phyloP scores from a whole-genome alignment of 2,797 vertebrate species.

The Lerista edwardsae region DNA sequence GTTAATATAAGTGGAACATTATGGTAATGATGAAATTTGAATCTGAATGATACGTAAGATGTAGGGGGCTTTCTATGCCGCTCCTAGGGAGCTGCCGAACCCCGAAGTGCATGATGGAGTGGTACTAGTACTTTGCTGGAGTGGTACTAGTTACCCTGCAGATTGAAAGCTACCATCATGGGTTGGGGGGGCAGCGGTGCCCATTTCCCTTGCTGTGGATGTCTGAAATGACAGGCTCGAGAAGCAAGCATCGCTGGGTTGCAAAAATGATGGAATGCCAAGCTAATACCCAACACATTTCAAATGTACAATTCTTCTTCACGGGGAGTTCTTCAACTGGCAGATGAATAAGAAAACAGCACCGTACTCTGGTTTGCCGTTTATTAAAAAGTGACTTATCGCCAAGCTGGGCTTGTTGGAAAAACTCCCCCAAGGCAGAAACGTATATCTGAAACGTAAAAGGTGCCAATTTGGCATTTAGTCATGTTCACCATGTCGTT shows the following conservation, averaged over 20 bases:
- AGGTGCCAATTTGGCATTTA: conserved; percentile 1
- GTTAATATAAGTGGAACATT: conserved; percentile 37
- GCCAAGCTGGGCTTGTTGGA: background rate
- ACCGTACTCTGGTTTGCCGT: background rate
- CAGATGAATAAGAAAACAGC: background rate
- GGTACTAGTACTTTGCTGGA: background rate
- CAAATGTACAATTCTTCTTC: background rate
- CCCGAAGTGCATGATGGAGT: background rate
- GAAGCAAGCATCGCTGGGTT: background rate
- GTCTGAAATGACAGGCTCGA: background rate
- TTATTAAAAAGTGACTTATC: background rate
- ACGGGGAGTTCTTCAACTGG: background rate
- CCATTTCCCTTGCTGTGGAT: background rate
- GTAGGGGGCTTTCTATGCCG: background rate
- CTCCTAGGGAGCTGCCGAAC: background rate
- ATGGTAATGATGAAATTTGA: conserved; percentile 37
- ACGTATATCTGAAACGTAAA: background rate
- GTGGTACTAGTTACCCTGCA: background rate
- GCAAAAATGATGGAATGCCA: conserved; percentile 2
- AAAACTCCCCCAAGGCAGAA: background rate
- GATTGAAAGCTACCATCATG: background rate
- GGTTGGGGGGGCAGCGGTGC: background rate
- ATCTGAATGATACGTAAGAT: conserved; percentile 20
- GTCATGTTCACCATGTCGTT: background rate
- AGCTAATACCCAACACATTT: conserved; percentile 5